Evolutionary conservation across 1,140 invertebrate species (phyloP).

Genomic region (Conopomorpha cramerella): DNA sequence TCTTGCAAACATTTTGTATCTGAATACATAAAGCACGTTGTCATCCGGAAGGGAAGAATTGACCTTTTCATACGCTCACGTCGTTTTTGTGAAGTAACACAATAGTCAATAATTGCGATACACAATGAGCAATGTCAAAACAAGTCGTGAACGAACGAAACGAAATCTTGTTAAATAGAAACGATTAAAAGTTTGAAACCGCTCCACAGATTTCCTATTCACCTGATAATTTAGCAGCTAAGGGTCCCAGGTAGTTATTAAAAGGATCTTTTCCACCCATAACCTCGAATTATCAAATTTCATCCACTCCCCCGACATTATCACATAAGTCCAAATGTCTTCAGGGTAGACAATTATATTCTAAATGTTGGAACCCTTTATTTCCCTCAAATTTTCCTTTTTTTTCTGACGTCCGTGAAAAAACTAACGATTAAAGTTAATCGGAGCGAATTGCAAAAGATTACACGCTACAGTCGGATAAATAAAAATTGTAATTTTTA

Average conservation of each 20-base stretch:
- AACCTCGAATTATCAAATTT: constrained; percentile 59
- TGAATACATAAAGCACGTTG: no score
- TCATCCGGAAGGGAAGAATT: no score
- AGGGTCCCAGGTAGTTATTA: constrained; percentile 46
- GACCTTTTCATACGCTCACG: no score
- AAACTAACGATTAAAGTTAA: constrained; percentile 41
- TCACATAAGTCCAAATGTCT: constrained; percentile 55
- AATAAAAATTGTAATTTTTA: no score
- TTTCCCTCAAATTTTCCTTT: constrained; percentile 9
- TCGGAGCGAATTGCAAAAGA: constrained; percentile 49
- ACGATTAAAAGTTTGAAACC: no score
- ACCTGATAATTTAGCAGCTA: constrained; percentile 29
- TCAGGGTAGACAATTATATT: not conserved
- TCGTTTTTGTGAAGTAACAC: no score
- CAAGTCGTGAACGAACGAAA: no score
- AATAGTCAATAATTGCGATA: no score
- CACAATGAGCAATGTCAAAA: no score
- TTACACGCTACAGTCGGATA: constrained; percentile 35
- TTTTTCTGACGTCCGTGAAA: constrained; percentile 20
- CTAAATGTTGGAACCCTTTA: not conserved
- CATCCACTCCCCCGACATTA: constrained; percentile 48
- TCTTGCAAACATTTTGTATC: no score
- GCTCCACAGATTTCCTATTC: constrained; percentile 21
- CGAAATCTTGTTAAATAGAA: no score
- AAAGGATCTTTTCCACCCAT: constrained; percentile 39